Conservation (phyloP, 2,888 invertebrate genomes). For the Calameuta pallipes region DNA sequence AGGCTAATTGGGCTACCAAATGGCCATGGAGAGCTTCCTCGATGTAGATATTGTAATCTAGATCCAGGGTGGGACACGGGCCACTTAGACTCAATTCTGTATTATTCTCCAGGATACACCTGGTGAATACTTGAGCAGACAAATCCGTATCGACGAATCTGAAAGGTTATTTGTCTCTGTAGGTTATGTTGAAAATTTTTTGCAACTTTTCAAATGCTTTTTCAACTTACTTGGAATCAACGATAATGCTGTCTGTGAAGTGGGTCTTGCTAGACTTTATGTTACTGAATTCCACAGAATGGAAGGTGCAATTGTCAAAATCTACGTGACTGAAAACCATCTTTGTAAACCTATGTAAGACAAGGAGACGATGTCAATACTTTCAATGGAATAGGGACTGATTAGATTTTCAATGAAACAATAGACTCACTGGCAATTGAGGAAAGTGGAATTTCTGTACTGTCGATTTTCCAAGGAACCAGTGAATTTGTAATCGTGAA, state of each 20-base stretch:
- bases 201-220: not conserved
- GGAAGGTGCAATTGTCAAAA: conserved; percentile 78
- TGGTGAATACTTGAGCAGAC: conserved; percentile 70
- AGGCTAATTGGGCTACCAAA: conserved; percentile 65
- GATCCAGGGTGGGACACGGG: conserved; percentile 67
- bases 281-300: conserved; percentile 76
- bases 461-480: conserved; percentile 74
- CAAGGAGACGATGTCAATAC: not conserved
- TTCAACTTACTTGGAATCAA: conserved; percentile 72
- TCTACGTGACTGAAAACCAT: conserved; percentile 78
- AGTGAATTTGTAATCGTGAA: conserved; percentile 69
- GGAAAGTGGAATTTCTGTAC: conserved; percentile 72
- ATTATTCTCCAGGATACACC: conserved; percentile 71
- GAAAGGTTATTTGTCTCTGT: conserved; percentile 14
- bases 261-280: conserved; percentile 78
- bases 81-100: conserved; percentile 66
- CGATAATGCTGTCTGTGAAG: conserved; percentile 73
- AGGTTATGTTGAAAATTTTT: not conserved
- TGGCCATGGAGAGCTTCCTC: conserved; percentile 68
- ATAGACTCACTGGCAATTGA: conserved; percentile 69
- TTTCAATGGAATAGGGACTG: not conserved
- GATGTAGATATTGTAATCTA: conserved; percentile 72
- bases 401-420: not conserved
- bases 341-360: conserved; percentile 69
- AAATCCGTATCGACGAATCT: conserved; percentile 80